Percentiles rank a stretch among this genome's conserved stretches.
Evolutionary conservation across 2,113 vertebrate species (phyloP).

Genomic region (Nibea albiflora): DNA sequence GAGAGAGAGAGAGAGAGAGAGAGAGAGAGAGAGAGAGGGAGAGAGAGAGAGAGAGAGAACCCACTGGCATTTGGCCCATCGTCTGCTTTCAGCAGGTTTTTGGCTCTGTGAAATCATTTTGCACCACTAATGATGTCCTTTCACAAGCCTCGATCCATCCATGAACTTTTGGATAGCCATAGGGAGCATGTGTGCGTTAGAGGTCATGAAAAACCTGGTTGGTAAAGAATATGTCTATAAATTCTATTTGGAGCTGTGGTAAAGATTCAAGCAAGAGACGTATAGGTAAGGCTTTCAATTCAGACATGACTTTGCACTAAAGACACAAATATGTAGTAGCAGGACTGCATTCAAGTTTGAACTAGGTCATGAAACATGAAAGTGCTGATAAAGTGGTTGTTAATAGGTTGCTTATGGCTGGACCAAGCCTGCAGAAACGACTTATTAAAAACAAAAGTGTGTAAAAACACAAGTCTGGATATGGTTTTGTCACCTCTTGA

Average conservation of each 20-base stretch:
- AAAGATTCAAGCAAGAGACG: conserved; percentile 11
- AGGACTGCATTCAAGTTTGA: conserved; percentile 66
- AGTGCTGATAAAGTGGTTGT: conserved; percentile 64
- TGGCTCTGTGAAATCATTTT: conserved; percentile 56
- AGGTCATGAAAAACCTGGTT: conserved; percentile 16
- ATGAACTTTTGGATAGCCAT: conserved; percentile 13
- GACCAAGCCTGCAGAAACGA: conserved; percentile 24
- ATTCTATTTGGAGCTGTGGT: conserved; percentile 3
- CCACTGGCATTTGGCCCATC: conserved; percentile 38
- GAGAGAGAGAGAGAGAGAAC: conserved; percentile 13
- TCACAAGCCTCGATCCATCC: conserved; percentile 19
- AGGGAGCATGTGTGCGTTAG: neutral
- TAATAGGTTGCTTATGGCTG: conserved; percentile 70
- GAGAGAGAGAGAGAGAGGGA: neutral
- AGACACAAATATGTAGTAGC: conserved; percentile 47
- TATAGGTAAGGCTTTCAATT: conserved; percentile 30
- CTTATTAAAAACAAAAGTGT: neutral
- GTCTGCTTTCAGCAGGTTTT: conserved; percentile 50
- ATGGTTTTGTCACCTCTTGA: no score
- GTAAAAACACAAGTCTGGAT: no score
- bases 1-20: conserved; percentile 1
- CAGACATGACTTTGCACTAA: conserved; percentile 64
- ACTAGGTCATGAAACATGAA: conserved; percentile 75
- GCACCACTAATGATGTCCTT: conserved; percentile 51
- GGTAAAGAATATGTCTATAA: neutral